phyloP scores from a whole-genome alignment of 2,888 invertebrate genomes.

The Tenodera sinensis region DNA sequence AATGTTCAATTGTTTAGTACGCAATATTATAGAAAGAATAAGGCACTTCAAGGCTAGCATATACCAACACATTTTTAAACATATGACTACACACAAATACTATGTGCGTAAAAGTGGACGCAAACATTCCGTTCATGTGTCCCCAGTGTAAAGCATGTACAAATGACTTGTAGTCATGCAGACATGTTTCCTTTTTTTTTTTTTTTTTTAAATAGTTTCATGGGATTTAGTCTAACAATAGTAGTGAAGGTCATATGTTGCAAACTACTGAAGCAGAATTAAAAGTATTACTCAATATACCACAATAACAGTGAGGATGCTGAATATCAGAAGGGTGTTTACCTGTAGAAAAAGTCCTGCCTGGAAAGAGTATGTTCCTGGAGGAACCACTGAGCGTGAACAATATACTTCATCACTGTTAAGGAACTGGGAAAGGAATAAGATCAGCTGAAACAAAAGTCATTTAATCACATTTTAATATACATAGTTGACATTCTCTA shows the following conservation, averaged over 20 bases:
- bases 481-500: not conserved
- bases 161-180: not conserved
- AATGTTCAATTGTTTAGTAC: no score
- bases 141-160: not conserved
- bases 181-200: not conserved
- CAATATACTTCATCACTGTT: constrained; percentile 27
- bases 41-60: no score
- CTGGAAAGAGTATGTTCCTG: constrained; percentile 28
- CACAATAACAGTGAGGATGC: no score
- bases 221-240: no score
- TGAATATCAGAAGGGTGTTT: not conserved
- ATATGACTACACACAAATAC: no score
- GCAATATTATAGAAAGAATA: no score
- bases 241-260: not conserved
- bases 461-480: not conserved
- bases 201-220: not conserved
- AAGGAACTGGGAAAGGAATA: constrained; percentile 32
- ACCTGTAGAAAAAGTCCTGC: constrained; percentile 29
- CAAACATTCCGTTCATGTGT: no score
- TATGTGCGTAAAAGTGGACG: no score
- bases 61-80: no score
- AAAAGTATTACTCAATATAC: no score
- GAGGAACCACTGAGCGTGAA: constrained; percentile 29
- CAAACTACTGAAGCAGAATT: not conserved
- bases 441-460: constrained; percentile 30